A percentile compares a stretch with the other conserved stretches of the same genome.
Evolutionary conservation across 2,888 invertebrate genomes (phyloP).

Genomic region (Lasioglossum calceatum): DNA sequence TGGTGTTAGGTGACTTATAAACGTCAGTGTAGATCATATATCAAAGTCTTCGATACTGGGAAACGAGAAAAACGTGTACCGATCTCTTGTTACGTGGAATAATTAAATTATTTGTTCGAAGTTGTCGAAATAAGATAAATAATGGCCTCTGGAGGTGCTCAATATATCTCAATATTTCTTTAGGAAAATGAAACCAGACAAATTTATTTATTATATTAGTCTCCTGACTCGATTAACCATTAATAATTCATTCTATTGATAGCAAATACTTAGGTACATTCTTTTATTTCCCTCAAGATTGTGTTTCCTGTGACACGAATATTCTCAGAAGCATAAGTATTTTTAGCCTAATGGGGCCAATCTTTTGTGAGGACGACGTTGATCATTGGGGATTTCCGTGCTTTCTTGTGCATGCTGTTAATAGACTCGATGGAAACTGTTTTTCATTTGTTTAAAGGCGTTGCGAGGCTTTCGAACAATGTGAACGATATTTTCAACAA

Average conservation of each 20-base stretch:
- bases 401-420: neutral
- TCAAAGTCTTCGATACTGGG: neutral
- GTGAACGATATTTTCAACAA: neutral
- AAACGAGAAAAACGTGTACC: neutral
- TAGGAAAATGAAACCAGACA: neutral
- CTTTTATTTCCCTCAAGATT: neutral
- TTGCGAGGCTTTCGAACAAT: neutral
- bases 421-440: neutral
- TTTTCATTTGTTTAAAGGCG: neutral
- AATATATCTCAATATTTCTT: neutral
- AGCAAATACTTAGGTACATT: neutral
- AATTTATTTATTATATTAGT: neutral
- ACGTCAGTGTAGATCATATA: slow-evolving; percentile 6
- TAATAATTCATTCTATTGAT: neutral
- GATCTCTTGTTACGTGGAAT: neutral
- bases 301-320: neutral
- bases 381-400: neutral
- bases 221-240: neutral
- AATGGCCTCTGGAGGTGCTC: neutral
- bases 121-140: slow-evolving; percentile 2
- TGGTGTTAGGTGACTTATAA: slow-evolving; percentile 2
- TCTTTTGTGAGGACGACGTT: neutral
- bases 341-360: slow-evolving; percentile 6
- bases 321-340: neutral
- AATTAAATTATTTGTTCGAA: neutral